Evolutionary conservation across 1,140 invertebrate species (phyloP), one percentile per base, ranked within the genome.

Genomic region (Drosophila elegans): DNA sequence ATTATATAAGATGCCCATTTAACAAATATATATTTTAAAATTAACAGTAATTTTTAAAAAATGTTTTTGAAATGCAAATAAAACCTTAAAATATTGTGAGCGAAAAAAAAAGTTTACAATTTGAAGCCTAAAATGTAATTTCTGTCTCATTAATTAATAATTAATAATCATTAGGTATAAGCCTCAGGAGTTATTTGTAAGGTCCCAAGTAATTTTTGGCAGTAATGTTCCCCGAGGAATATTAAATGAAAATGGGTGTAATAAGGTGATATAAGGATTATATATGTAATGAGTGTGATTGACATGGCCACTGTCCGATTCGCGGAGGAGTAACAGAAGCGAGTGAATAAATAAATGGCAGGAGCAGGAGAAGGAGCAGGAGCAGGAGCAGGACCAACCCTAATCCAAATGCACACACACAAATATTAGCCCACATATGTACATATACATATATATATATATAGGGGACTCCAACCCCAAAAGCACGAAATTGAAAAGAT

Each of bases 401-500:
- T 88, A 88, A 86, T 88, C 83, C 83, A 66, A 69, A 41, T 67
- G 59, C 64, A 62, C 71, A 82, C 66, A 74, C 61, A 74, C 61
- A 68, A 63, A 82, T 78, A 80, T 73, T 73, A 63, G 27, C 62
- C 44, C 55, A 68, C 53, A 32, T 27, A 52, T 34, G 36, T 42
- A 21, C 34, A 11, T 46, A 67, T 42, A 21, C 34, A 11, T 46
- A 67, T 12, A 74, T 21, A 21, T 21, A 21, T 46, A 67, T 12
- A 74, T 48, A 49, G 21, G 21, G 10, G 1, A 36, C 32, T 61
- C 55, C 62, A 62, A 57, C 74, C 73, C 71, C 60, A 46, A 63
- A 46, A 77, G 63, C 63, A 66, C 56, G 74, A 83, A 88, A 88
- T 88, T 88, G 83, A 88, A 88, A 88, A 88, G 84, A 88, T 88